Percentiles rank a stretch among this genome's conserved stretches.
These are phyloP conservation scores for Anguilla japonica DNA, from an alignment of 2,113 vertebrate species.

Conservation along the genomic window DNA sequence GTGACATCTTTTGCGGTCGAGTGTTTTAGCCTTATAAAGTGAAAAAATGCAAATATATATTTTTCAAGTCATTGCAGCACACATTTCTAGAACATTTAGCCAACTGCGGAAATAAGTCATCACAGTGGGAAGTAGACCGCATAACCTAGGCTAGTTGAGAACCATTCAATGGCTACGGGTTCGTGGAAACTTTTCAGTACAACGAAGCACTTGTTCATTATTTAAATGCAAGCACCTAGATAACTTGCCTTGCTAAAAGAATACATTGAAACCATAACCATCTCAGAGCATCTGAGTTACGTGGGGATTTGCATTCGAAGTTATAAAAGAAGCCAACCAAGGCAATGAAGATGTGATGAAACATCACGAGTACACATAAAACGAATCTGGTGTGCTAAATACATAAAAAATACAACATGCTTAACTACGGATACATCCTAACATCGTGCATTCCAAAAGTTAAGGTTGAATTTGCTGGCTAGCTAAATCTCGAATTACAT, in stretches of 20 bases:
- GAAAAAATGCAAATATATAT: background rate
- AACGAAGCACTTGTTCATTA: background rate
- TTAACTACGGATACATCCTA: background rate
- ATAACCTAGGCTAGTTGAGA: too few relatives aligned
- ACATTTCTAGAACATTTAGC: background rate
- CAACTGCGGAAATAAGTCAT: conserved; percentile 15
- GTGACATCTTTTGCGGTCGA: too few relatives aligned
- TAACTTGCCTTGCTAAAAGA: background rate
- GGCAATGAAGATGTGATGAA: background rate
- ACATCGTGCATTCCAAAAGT: background rate
- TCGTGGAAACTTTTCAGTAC: background rate
- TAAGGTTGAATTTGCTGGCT: background rate
- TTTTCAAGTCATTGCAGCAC: background rate
- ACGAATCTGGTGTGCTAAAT: background rate
- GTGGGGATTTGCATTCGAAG: background rate
- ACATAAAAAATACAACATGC: background rate
- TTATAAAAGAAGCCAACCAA: background rate
- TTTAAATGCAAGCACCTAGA: background rate
- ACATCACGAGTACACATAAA: background rate
- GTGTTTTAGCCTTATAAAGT: background rate
- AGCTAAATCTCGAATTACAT: background rate
- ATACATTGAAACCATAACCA: background rate
- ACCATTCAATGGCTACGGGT: background rate
- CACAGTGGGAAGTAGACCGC: background rate
- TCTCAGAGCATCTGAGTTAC: background rate